Evolutionary conservation across 1,140 invertebrate genomes (phyloP).

Genomic region (Saccostrea glomerata): DNA sequence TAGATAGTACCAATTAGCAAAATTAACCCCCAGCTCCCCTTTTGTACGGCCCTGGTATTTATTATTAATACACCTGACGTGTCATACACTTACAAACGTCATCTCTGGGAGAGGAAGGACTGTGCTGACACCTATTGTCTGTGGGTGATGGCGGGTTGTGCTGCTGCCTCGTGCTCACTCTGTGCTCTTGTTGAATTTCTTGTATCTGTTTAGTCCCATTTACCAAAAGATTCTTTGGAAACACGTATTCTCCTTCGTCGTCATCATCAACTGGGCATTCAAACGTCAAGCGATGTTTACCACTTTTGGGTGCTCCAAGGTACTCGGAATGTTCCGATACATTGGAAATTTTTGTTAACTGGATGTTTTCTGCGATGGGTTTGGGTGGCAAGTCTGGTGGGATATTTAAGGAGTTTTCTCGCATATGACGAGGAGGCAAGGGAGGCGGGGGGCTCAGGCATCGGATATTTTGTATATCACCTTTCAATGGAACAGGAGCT

Average conservation of each 20-base stretch:
- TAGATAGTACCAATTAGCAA: no score
- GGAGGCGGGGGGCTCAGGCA: conserved; percentile 37
- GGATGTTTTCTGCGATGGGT: not conserved
- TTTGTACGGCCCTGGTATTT: no score
- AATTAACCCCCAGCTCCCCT: no score
- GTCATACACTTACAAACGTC: conserved; percentile 34
- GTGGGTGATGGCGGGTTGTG: not conserved
- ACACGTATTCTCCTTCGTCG: conserved; percentile 41
- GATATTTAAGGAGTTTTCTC: not conserved
- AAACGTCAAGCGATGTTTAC: not conserved
- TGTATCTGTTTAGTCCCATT: conserved; percentile 43
- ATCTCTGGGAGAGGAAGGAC: conserved; percentile 6
- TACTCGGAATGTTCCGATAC: not conserved
- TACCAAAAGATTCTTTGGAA: conserved; percentile 20
- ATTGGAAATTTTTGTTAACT: not conserved
- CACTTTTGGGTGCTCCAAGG: not conserved
- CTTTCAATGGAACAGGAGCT: not conserved
- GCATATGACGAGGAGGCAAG: conserved; percentile 10
- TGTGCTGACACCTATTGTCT: not conserved
- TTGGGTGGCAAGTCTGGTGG: not conserved
- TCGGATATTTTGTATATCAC: conserved; percentile 25
- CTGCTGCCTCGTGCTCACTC: not conserved
- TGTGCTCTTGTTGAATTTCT: conserved; percentile 42
- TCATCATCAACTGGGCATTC: not conserved
- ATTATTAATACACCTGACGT: no score